Evolutionary conservation across 1,140 invertebrate species (phyloP), one percentile per base, ranked within the genome.

Genomic region (Trichoplusia ni): DNA sequence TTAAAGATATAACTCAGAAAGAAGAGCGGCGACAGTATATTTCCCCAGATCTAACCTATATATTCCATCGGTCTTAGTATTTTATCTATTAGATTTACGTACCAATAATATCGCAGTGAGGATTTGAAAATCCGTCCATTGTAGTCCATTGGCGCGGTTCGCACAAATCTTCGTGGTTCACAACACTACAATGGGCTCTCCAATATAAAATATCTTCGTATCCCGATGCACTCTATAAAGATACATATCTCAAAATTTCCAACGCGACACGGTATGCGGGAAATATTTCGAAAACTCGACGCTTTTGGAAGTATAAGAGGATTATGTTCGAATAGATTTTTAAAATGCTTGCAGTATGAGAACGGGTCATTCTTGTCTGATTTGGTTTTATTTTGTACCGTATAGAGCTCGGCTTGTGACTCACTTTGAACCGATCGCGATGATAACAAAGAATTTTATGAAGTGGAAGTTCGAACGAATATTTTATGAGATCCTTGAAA

Each of bases 141-240:
- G 49, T 27, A 54, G 49, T 54, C 61, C 31, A 44, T 63, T 56
- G 35, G 53, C 47, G 53, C 31, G 53, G 54, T 21, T 25, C 46
- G 13, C 66, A 64, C 66, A 68, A 64, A 68, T 68, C 66, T 63
- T 58, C 66, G 33, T 27, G 46, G 47, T 61, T 64, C 62, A 44
- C 44, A 65, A 49, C 64, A 63, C 58, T 38, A 71, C 69, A 71
- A 71, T 67, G 49, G 64, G 46, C 56, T 60, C 64, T 42, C 62
- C 47, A 54, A 64, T 69, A 61, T 69, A 65, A 65, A 59, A 59
- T 53, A 51, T 53, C 44, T 51, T 9, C 51, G n/a, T 40, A 56
- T 56, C 21, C 35, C 21, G 33, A 11, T 56, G 51, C 51, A 56
- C 25, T 56, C 35, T 11, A 38, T 38, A 16, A 47, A 56, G 51